Percentiles rank a stretch among this genome's conserved stretches.
phyloP scores from a whole-genome alignment of 1,140 invertebrate genomes.

The Ptiloglossa arizonensis region DNA sequence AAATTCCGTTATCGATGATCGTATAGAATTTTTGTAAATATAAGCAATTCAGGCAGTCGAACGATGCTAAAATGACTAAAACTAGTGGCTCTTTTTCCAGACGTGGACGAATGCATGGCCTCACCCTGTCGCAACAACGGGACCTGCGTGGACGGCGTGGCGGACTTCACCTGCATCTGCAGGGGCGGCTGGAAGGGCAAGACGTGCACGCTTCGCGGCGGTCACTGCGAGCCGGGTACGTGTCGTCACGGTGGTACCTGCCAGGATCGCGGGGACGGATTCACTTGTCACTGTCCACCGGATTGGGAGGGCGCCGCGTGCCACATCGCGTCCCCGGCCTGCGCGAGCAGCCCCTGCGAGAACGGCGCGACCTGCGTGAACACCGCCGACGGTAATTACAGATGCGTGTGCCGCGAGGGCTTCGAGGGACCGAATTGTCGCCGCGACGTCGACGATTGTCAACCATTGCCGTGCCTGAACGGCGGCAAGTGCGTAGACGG shows the following conservation, averaged over 20 bases:
- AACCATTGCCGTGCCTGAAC: slow-evolving; percentile 87
- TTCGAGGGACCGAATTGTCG: slow-evolving; percentile 85
- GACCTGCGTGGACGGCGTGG: slow-evolving; percentile 88
- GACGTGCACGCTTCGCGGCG: slow-evolving; percentile 86
- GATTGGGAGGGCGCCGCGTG: slow-evolving; percentile 87
- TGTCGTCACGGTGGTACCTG: slow-evolving; percentile 87
- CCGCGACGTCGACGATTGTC: slow-evolving; percentile 86
- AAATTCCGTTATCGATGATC: no score
- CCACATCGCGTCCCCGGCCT: slow-evolving; percentile 88
- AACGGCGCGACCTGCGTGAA: slow-evolving; percentile 91
- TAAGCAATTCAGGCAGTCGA: no score
- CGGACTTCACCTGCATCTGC: slow-evolving; percentile 89
- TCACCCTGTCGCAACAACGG: slow-evolving; percentile 90
- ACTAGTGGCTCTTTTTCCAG: slow-evolving; percentile 77
- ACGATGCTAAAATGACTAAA: no score
- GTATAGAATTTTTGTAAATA: no score
- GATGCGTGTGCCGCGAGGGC: slow-evolving; percentile 86
- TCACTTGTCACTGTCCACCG: slow-evolving; percentile 84
- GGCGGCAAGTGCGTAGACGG: slow-evolving; percentile 91
- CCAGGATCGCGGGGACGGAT: slow-evolving; percentile 85
- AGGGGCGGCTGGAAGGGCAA: slow-evolving; percentile 91
- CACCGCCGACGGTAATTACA: slow-evolving; percentile 86
- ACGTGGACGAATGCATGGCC: slow-evolving; percentile 91
- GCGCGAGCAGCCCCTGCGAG: slow-evolving; percentile 86
- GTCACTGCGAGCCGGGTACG: slow-evolving; percentile 85